Evolutionary conservation across 2,797 vertebrate genomes (phyloP).

Genomic region (Gymnopithys bicolor): DNA sequence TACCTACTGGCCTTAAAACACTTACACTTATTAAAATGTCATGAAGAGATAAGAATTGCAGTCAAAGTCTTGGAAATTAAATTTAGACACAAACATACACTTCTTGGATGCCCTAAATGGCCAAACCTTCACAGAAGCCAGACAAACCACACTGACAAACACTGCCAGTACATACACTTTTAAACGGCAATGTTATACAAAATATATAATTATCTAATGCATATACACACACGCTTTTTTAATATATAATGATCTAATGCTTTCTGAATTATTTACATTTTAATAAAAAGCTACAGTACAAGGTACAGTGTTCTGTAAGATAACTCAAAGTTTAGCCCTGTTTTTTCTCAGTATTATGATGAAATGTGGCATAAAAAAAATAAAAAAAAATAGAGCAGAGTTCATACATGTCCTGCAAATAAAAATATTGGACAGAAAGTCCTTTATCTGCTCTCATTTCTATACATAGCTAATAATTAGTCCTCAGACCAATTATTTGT

Average conservation of each 20-base stretch:
- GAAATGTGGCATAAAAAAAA: neutral
- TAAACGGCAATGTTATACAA: neutral
- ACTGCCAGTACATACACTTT: neutral
- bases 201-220: neutral
- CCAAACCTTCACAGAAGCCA: neutral
- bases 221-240: neutral
- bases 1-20: constrained; percentile 20
- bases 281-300: neutral
- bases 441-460: neutral
- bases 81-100: neutral
- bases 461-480: neutral
- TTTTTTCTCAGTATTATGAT: neutral
- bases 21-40: constrained; percentile 43
- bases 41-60: constrained; percentile 15
- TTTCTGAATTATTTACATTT: neutral
- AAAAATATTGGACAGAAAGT: neutral
- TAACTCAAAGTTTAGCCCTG: neutral
- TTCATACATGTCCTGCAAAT: neutral
- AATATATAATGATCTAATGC: neutral
- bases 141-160: neutral
- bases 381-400: neutral
- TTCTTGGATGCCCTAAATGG: neutral
- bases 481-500: neutral
- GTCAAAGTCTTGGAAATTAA: constrained; percentile 2
- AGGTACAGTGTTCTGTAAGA: neutral